Evolutionary conservation across 1,140 invertebrate species (phyloP), one percentile per base, ranked within the genome.

Genomic region (Mylabris phalerata): DNA sequence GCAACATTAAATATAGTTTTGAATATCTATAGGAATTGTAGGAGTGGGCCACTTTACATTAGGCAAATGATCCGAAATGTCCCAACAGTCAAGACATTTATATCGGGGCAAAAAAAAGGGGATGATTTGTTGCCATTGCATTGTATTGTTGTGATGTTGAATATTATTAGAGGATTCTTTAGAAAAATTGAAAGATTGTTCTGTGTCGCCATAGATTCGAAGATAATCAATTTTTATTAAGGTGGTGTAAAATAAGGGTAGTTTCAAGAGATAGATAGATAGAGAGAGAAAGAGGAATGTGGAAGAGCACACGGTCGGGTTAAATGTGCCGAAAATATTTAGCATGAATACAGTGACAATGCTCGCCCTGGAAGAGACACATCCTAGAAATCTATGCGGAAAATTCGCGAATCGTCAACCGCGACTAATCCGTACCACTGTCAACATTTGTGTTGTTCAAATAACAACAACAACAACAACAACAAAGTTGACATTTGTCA

Each of bases 1-100:
- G 64, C 56, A 61, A 63, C 64, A 66, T 66, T 66, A 66, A 66
- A 56, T 66, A 66, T 66, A 66, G 64, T 66, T 32, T 32, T 32
- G 32, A 32, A 32, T 32, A 32, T 32, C 32, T 32, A 32, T 32
- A 7, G 32, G 32, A 7, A 32, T 32, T 4, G 32, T 32, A 7
- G 32, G 4, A 7, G 32, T 32, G 32, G 32, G 32, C 32, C 32
- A 32, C 32, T 32, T 32, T 32, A 32, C 32, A 32, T 32, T 32
- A 32, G 32, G 32, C 32, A 32, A 32, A 32, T 32, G 32, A 32
- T 32, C 32, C 32, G 32, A 32, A 32, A 32, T 32, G 32, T 32
- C 32, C 32, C 32, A 7, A 3, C 32, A 32, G 32, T 32, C 32
- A 32, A 32, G 32, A 32, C 32, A 32, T 32, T 5, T 32, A 19